Evolutionary conservation across 2,888 invertebrate genomes (phyloP), one percentile per base, ranked within the genome.

Genomic region (Heteromyza rotundicornis): DNA sequence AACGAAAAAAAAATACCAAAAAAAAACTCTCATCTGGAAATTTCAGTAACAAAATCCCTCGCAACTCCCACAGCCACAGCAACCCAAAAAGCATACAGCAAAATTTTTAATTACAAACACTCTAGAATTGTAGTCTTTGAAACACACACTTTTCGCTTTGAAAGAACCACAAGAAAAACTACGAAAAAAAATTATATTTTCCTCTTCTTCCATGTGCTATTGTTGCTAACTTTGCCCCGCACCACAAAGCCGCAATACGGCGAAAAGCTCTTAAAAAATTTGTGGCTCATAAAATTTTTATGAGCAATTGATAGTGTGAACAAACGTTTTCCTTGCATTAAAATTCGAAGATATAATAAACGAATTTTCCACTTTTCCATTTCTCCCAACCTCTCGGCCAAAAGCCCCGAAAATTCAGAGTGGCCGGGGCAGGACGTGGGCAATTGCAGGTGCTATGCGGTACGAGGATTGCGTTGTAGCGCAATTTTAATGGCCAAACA

Each of bases 251-350:
- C 17, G 47, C 17, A 52, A 56, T 59, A 59, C 44, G 59, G 23
- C 36, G 49, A 36, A 54, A 61, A 64, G 62, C 64, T 47, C 69
- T 68, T 69, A 67, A 70, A 68, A 67, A 69, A 70, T 73, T 71
- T 70, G 71, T 71, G 69, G 75, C 71, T 75, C 78, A 80, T 80
- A 80, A 80, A 81, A 80, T 69, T 80, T 80, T 81, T 81, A 81
- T 79, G 79, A 79, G 71, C 78, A 72, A 78, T 78, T 77, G 74
- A 77, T 77, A 81, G 80, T 77, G 80, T 77, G 75, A 80, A 80
- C 74, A 72, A 77, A 80, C 75, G 72, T 74, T 68, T 68, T 64
- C 66, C 69, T 66, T 67, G 67, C 67, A 68, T 68, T 65, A 68
- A 51, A 52, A 24, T 44, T n/a, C 35, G 14, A 51, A 59, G 36